Evolutionary conservation across 2,888 invertebrate species (phyloP), one percentile per base, ranked within the genome.

Genomic region (Gymnoscelis rufifasciata): DNA sequence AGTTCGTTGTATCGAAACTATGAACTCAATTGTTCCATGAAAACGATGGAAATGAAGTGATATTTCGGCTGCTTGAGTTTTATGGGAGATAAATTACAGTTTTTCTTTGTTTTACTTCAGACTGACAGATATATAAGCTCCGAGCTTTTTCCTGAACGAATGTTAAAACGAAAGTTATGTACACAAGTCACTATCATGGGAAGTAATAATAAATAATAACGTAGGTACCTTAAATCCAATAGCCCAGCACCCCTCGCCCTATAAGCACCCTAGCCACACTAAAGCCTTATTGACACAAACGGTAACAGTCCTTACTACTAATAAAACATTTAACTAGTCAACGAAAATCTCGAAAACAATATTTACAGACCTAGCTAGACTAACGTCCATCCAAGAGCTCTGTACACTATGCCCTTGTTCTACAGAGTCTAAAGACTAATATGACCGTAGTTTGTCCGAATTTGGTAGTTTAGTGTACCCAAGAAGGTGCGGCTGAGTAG

Each of bases 401-500:
- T 36, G 37, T 37, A 46, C 39, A 51, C 15, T 37, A 26, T 13
- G 27, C 29, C 10, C 15, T 6, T 13, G 6, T n/a, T 15, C n/a
- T 1, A 13, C 14, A 15, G 14, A 31, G 8, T 11, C 10, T n/a
- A n/a, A n/a, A n/a, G n/a, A n/a, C n/a, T n/a, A n/a, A n/a, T n/a
- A n/a, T n/a, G n/a, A n/a, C n/a, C n/a, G n/a, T n/a, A n/a, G n/a
- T n/a, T n/a, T n/a, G n/a, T n/a, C n/a, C n/a, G n/a, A n/a, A 19
- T 2, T 2, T 19, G 19, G 2, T 19, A 14, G 14, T 49, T 28
- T 50, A 91, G 76, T 91, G 91, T 74, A 91, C 91, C 91, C 91
- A 91, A 56, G 90, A 91, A 66, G 90, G 91, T 64, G 90, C 76
- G 41, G 84, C 89, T 48, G 84, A 88, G 71, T 90, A 89, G 1